These are phyloP conservation scores for Aurelia aurita complex sp. Pacific DNA, from an alignment of 30 jellyfish, hydroid and myxozoan genomes.

Conservation along the genomic window DNA sequence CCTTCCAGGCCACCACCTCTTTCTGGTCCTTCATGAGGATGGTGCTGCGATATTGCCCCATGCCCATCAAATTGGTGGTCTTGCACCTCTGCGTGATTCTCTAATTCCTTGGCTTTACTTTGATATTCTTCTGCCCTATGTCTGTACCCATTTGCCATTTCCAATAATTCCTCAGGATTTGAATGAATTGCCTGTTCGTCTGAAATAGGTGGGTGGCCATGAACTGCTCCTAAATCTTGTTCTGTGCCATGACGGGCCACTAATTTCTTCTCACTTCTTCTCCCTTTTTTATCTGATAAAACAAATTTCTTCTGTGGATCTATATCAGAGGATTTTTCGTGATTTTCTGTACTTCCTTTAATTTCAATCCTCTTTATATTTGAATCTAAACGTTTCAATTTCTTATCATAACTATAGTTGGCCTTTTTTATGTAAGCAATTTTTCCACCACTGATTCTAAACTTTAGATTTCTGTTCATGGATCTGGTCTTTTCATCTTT, in stretches of 20 bases:
- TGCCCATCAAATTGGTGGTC: constrained; percentile 63
- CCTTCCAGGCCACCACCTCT: constrained; percentile 56
- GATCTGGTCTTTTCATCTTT: not conserved
- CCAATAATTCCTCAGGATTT: constrained; percentile 54
- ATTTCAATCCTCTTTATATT: too few relatives aligned
- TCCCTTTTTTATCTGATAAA: not conserved
- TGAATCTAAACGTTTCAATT: not conserved
- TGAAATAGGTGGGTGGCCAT: constrained; percentile 64
- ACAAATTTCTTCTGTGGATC: not conserved
- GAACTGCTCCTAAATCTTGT: constrained; percentile 59
- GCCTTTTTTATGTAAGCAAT: not conserved
- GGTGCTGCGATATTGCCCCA: constrained; percentile 60
- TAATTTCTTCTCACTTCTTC: not conserved
- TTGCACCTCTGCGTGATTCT: constrained; percentile 71
- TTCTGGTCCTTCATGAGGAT: constrained; percentile 58
- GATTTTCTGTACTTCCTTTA: not conserved
- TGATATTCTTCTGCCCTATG: constrained; percentile 71
- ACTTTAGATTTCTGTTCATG: not conserved
- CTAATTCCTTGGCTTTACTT: constrained; percentile 77
- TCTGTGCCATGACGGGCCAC: constrained; percentile 18
- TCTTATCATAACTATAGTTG: not conserved
- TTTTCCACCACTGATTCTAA: not conserved
- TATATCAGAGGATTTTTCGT: too few relatives aligned
- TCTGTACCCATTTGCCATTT: constrained; percentile 68
- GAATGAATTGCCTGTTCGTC: constrained; percentile 67